Percentiles rank a stretch among this genome's conserved stretches.
Evolutionary conservation across 2,113 vertebrate genomes (phyloP).

Genomic region (Salvelinus alpinus): DNA sequence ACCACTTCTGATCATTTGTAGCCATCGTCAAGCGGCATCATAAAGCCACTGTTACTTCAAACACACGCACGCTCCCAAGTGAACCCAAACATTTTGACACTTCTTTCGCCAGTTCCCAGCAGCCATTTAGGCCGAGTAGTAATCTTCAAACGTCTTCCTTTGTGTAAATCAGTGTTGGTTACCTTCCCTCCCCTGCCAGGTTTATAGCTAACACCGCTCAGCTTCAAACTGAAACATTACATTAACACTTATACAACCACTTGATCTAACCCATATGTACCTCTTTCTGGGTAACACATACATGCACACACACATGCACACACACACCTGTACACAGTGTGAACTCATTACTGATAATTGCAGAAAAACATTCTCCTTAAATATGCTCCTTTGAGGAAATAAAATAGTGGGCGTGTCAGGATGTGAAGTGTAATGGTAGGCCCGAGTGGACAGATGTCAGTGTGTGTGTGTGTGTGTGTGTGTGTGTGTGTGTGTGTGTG

Average conservation of each 20-base stretch:
- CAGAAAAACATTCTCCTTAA: conserved; percentile 22
- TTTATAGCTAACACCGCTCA: conserved; percentile 43
- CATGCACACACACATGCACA: no score
- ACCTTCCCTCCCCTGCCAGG: conserved; percentile 26
- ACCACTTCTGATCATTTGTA: no score
- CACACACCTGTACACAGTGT: neutral
- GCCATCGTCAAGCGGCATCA: no score
- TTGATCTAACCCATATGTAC: conserved; percentile 56
- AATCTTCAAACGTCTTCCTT: conserved; percentile 1
- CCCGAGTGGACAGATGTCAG: conserved; percentile 13
- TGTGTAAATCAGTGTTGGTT: conserved; percentile 43
- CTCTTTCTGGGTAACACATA: conserved; percentile 4
- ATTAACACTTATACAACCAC: conserved; percentile 41
- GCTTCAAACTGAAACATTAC: conserved; percentile 49
- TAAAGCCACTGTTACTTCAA: no score
- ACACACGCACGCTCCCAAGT: conserved; percentile 25
- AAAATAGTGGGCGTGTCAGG: conserved; percentile 24
- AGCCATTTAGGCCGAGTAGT: neutral
- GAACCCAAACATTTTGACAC: conserved; percentile 26
- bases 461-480: neutral
- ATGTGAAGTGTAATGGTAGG: conserved; percentile 19
- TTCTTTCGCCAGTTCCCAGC: conserved; percentile 5
- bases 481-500: conserved; percentile 1
- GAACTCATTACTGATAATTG: conserved; percentile 3
- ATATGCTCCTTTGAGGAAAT: conserved; percentile 24